Conservation (phyloP, 2,888 invertebrate species). For the Coelogynopora nodosa region DNA sequence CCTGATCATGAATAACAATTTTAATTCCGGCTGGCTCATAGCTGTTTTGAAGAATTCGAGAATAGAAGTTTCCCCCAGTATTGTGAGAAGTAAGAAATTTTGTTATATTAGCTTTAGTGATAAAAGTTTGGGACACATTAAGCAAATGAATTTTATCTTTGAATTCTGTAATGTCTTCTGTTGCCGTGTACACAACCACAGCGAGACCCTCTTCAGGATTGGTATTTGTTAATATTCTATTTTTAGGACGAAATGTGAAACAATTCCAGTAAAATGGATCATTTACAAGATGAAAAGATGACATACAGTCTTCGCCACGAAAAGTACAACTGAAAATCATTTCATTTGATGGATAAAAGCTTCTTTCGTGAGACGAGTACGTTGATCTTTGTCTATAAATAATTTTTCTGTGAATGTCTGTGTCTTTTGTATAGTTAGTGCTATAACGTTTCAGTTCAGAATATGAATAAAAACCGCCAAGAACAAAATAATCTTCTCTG, state of each 20-base stretch:
- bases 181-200: neutral
- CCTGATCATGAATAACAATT: neutral
- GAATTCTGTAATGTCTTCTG: neutral
- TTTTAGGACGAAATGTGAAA: neutral
- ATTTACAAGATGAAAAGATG: neutral
- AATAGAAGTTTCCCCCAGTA: neutral
- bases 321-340: neutral
- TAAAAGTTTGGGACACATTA: neutral
- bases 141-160: neutral
- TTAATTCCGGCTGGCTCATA: neutral
- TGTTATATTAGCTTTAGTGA: neutral
- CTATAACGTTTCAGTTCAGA: neutral
- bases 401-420: neutral
- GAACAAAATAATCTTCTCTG: neutral
- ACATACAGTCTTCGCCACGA: neutral
- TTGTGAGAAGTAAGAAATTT: neutral
- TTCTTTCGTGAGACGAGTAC: neutral
- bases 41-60: neutral
- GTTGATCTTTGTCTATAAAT: neutral
- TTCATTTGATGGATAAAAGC: constrained; percentile 1
- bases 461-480: neutral
- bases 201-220: neutral
- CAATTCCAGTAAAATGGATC: neutral
- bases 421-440: neutral
- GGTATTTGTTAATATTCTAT: neutral